phyloP scores from a whole-genome alignment of 2,797 vertebrate species.

The Tragopan temminckii region DNA sequence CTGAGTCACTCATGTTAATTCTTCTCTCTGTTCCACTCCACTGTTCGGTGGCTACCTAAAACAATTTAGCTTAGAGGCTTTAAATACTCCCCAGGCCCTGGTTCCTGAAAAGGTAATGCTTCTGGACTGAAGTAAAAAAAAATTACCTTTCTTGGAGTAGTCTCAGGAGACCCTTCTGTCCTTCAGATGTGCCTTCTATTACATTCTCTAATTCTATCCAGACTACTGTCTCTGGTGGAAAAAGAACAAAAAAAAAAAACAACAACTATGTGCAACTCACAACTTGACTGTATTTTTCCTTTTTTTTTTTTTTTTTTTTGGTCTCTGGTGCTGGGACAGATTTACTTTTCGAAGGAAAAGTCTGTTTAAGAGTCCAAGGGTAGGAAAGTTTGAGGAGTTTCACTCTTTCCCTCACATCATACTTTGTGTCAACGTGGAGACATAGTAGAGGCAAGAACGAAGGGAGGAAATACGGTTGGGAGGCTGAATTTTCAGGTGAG shows the following conservation, averaged over 20 bases:
- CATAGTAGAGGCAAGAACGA: not conserved
- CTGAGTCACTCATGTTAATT: slow-evolving; percentile 7
- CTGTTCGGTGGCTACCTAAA: not conserved
- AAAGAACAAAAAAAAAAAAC: slow-evolving; percentile 52
- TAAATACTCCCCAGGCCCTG: not conserved
- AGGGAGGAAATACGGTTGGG: not conserved
- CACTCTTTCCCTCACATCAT: slow-evolving; percentile 29
- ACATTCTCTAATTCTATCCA: slow-evolving; percentile 23
- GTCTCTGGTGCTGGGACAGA: not conserved
- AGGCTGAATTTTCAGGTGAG: not conserved
- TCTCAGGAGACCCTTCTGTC: slow-evolving; percentile 12
- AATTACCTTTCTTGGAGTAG: slow-evolving; percentile 10
- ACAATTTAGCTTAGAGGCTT: slow-evolving; percentile 6
- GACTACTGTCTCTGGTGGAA: slow-evolving; percentile 20
- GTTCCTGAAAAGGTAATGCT: not conserved
- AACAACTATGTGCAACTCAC: not conserved
- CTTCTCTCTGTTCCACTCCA: not conserved
- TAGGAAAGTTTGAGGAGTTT: slow-evolving; percentile 42
- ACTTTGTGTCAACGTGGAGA: not conserved
- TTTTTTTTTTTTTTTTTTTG: not conserved
- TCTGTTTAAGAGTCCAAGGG: not conserved
- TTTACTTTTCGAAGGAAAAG: slow-evolving; percentile 60
- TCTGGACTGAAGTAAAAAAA: slow-evolving; percentile 24
- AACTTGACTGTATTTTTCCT: slow-evolving; percentile 46
- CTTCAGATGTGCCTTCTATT: slow-evolving; percentile 37